Percentiles rank a stretch among this genome's conserved stretches.
Conservation (phyloP, 2,113 vertebrate species). For the Mixornis gularis region DNA sequence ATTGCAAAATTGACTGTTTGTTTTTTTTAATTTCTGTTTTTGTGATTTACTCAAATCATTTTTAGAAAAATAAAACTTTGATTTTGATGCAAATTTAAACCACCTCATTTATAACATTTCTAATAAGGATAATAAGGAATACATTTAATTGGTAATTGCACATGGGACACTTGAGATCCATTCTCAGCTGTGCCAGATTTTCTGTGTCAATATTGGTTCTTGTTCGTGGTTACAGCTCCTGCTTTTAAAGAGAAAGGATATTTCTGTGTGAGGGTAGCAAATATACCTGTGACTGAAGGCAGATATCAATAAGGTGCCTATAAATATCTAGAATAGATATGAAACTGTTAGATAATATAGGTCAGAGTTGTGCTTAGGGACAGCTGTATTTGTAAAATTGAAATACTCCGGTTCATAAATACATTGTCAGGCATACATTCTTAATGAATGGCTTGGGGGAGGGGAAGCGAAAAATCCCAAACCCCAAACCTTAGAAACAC, state of each 20-base stretch:
- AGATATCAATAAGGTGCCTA: background rate
- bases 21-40: too few species aligned
- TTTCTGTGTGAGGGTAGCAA: background rate
- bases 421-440: background rate
- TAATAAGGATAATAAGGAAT: background rate
- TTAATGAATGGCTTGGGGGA: background rate
- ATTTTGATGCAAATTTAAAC: too few species aligned
- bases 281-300: background rate
- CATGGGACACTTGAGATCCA: background rate
- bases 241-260: background rate
- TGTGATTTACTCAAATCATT: too few species aligned
- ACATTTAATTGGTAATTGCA: background rate
- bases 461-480: background rate
- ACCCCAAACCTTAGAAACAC: background rate
- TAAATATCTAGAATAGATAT: background rate
- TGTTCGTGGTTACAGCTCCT: background rate
- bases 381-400: background rate
- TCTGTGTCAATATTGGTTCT: background rate
- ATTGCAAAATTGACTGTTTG: too few species aligned
- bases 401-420: background rate
- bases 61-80: too few species aligned
- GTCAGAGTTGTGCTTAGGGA: background rate
- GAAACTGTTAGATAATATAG: background rate
- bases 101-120: too few species aligned
- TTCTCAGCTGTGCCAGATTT: background rate